A percentile compares a stretch with the other conserved stretches of the same genome.
Evolutionary conservation across 2,797 vertebrate species (phyloP).

Genomic region (Ceyx erithaca): DNA sequence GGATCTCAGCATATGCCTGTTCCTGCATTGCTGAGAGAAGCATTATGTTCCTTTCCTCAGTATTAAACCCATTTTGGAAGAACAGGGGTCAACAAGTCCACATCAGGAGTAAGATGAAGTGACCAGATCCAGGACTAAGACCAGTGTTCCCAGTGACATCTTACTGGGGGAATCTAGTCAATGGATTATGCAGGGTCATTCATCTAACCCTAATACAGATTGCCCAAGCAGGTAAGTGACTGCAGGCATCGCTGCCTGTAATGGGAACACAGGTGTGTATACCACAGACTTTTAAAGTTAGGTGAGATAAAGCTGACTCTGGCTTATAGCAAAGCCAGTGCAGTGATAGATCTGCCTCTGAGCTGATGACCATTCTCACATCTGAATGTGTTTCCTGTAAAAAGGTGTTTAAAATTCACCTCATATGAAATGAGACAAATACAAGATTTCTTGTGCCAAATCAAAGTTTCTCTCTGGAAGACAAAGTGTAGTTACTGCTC

Average conservation of each 20-base stretch:
- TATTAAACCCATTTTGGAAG: neutral
- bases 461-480: neutral
- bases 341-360: neutral
- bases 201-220: neutral
- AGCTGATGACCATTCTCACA: neutral
- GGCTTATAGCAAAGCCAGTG: neutral
- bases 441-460: neutral
- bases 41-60: neutral
- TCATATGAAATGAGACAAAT: neutral
- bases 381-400: neutral
- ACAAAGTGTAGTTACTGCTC: neutral
- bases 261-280: neutral
- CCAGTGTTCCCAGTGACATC: neutral
- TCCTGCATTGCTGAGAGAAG: neutral
- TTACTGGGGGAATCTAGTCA: neutral
- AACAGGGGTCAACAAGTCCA: neutral
- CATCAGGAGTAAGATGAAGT: neutral
- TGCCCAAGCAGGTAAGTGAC: neutral
- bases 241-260: neutral
- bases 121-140: neutral
- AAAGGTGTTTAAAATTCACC: neutral
- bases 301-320: neutral
- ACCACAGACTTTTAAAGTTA: neutral
- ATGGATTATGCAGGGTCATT: neutral
- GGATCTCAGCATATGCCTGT: neutral